Evolutionary conservation across 2,797 vertebrate genomes (phyloP), one percentile per base, ranked within the genome.

Genomic region (Smutsia temminckii): DNA sequence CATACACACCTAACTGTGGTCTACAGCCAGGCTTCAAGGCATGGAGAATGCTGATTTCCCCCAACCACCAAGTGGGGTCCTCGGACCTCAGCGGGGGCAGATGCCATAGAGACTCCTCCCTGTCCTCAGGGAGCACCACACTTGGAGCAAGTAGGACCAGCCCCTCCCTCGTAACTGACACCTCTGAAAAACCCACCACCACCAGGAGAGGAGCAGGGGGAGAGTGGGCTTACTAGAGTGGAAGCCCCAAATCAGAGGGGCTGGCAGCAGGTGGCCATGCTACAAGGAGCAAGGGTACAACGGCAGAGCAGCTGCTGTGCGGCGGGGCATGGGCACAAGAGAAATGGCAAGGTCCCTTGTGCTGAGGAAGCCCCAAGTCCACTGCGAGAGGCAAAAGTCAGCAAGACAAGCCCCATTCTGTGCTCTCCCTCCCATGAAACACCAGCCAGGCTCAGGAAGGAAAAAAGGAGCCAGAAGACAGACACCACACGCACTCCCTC

Each of bases 11-110:
- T 3, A 7, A 55, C 27, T 27, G 29, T 13, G 63, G 32, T 16
- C 25, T 42, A 49, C 0, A 8, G 69, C 55, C 85, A 49, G 25
- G 46, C 72, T 95, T 57, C 79, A 66, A 55, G 59, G 71, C 37
- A 20, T 34, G 9, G 49, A 91, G 55, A 94, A 20, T 25, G 20
- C 10, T 55, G 61, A 14, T 27, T 37, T 51, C 81, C 55, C 55
- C 8, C 13, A 8, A 37, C 34, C 55, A 32, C 71, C 42, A 21
- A 13, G 6, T 40, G 42, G 27, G 59, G 34, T 72, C 34, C 81
- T 27, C 0, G 0, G 40, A 51, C 18, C 71, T n/a, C 8, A 11
- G n/a, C 32, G 34, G 37, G 17, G n/a, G 20, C 1, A 1, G 0
- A 40, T 6, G 23, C 21, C n/a, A n/a, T 18, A 14, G 27, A 46